Base-by-base conservation (phyloP, 2,888 invertebrate species). In the Sarcophaga carnaria region DNA sequence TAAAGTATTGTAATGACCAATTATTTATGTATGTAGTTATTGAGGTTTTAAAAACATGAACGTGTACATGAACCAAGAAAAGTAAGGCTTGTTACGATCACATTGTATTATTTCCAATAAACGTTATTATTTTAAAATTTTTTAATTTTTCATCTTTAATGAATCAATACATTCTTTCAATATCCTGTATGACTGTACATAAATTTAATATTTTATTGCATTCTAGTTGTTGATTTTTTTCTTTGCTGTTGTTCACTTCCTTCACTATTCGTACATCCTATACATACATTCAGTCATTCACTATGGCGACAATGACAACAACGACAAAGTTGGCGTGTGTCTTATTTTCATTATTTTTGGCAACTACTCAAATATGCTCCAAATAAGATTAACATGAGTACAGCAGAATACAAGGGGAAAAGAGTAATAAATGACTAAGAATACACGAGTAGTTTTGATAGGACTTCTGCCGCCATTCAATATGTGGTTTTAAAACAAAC, bases 261-360 rank as follows among this genome's bases (percentile, higher is more conserved):
- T 37, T 37, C 1, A 37, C 6, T 37, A 5, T 37, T 37, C 8
- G 0, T 8, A 37, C 37, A 37, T 37, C 2, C 37, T 37, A 1
- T 37, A 37, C 37, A 37, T 37, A 37, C 10, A 37, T 37, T 10
- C 37, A 37, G 37, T 66, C 20, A 66, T 45, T 66, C 37, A 66
- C 37, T 47, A 59, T 77, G 67, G 77, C 77, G 67, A 77, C 77
- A 54, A 54, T 60, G 67, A 67, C 60, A 67, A 69, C 69, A 45
- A 69, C 77, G 59, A 77, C 69, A 62, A 20, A 62, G n/a, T 59
- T 37, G 37, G 37, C 37, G 37, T 27, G 69, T 78, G 78, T 69
- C 62, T 69, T 78, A 69, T 27, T 78, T 69, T 78, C 78, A 69
- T 78, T 78, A 78, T 69, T 69, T 78, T 78, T 78, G 78, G 78